Conservation (phyloP, 2,888 invertebrate species). For the Clivina fossor region DNA sequence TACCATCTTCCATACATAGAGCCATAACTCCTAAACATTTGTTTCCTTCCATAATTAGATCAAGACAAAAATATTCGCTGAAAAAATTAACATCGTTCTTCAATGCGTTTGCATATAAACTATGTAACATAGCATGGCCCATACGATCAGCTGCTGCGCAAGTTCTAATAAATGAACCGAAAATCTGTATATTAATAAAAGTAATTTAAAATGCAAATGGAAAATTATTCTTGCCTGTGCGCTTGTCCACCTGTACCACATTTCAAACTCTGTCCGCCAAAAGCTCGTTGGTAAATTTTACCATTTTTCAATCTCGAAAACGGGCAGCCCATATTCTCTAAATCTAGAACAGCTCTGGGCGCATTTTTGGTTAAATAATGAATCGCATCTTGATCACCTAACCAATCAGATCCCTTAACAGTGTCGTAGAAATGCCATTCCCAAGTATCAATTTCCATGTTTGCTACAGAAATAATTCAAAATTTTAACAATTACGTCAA, state of each 20-base stretch:
- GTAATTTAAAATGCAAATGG: conserved; percentile 7
- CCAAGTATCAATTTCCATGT: conserved; percentile 76
- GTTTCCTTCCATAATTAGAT: conserved; percentile 67
- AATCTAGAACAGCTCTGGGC: conserved; percentile 63
- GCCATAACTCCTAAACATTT: conserved; percentile 65
- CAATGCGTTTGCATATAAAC: conserved; percentile 69
- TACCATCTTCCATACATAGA: conserved; percentile 69
- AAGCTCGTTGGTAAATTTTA: conserved; percentile 71
- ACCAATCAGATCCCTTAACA: conserved; percentile 77
- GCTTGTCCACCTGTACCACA: conserved; percentile 70
- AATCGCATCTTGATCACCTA: conserved; percentile 74
- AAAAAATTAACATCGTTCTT: conserved; percentile 70
- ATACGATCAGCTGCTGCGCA: conserved; percentile 72
- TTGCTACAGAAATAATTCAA: too few species aligned
- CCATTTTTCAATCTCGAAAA: conserved; percentile 69
- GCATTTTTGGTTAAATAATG: conserved; percentile 74
- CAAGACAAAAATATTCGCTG: conserved; percentile 70
- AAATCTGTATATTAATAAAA: not conserved
- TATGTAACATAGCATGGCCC: conserved; percentile 70
- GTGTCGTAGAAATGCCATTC: conserved; percentile 76
- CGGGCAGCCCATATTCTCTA: conserved; percentile 65
- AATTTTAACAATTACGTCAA: too few species aligned
- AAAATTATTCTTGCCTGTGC: conserved; percentile 45
- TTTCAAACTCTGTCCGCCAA: conserved; percentile 69
- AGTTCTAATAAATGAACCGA: conserved; percentile 51